Evolutionary conservation across 1,140 invertebrate species (phyloP).

Genomic region (Magallana gigas): DNA sequence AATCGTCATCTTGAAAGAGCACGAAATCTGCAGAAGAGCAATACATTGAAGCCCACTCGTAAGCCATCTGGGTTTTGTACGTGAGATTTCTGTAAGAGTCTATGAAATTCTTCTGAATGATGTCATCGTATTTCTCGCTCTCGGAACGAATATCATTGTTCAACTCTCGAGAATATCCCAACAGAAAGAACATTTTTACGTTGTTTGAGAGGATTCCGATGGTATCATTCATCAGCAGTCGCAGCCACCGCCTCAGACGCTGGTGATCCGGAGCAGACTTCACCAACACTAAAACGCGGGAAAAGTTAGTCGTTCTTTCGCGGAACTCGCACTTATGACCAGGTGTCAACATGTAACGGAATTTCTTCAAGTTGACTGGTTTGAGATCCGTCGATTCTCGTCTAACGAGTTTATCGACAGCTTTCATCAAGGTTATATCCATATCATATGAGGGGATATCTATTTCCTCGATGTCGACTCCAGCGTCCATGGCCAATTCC

Average conservation of each 20-base stretch:
- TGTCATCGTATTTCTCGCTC: background rate
- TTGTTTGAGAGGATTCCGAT: background rate
- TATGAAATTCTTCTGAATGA: constrained; percentile 27
- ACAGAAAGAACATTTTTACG: background rate
- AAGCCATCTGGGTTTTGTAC: constrained; percentile 12
- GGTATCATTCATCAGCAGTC: background rate
- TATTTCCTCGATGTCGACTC: background rate
- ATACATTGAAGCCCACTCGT: background rate
- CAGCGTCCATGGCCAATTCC: background rate
- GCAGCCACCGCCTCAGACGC: background rate
- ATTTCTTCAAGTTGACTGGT: constrained; percentile 9
- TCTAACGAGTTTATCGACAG: background rate
- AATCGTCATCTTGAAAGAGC: constrained; percentile 20
- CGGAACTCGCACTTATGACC: background rate
- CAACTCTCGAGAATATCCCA: background rate
- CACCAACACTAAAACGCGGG: background rate
- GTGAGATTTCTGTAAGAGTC: constrained; percentile 23
- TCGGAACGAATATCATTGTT: background rate
- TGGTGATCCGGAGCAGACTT: background rate
- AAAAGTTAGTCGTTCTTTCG: background rate
- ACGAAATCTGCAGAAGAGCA: constrained; percentile 2
- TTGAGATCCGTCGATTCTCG: background rate
- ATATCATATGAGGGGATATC: background rate
- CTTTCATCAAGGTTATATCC: background rate
- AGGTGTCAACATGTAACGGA: background rate